phyloP scores from a whole-genome alignment of 1,140 invertebrate genomes.

The Oncopeltus fasciatus region DNA sequence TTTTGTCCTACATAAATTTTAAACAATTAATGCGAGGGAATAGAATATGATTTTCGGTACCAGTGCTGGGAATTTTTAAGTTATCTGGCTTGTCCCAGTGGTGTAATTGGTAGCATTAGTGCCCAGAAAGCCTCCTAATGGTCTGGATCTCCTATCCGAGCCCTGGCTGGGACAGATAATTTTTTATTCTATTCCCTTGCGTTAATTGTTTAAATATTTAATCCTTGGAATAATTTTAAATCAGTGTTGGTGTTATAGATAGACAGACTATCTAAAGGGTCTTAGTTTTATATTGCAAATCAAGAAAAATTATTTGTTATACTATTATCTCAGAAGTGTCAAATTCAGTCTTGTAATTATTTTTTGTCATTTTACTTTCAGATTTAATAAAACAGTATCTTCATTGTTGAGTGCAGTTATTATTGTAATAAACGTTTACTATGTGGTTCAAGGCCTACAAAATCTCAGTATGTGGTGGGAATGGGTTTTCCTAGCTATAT shows the following conservation, averaged over 20 bases:
- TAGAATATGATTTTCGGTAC: too few relatives aligned
- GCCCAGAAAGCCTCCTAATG: too few relatives aligned
- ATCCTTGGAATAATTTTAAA: neutral
- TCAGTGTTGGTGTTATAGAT: neutral
- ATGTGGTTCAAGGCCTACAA: constrained; percentile 47
- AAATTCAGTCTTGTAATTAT: neutral
- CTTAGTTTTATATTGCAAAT: neutral
- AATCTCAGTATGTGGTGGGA: constrained; percentile 14
- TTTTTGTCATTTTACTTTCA: constrained; percentile 29
- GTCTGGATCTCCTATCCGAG: too few relatives aligned
- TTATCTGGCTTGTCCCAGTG: too few relatives aligned
- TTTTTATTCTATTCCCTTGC: too few relatives aligned
- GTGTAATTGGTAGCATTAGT: too few relatives aligned
- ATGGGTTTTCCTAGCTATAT: constrained; percentile 3
- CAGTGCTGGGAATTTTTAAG: too few relatives aligned
- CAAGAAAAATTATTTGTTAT: neutral
- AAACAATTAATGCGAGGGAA: too few relatives aligned
- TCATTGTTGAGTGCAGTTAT: constrained; percentile 51
- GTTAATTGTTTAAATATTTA: too few relatives aligned
- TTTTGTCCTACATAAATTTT: too few relatives aligned
- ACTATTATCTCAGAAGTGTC: neutral
- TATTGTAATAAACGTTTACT: constrained; percentile 70
- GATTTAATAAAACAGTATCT: constrained; percentile 51
- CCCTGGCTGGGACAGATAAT: neutral
- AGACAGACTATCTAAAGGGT: neutral